Conservation (phyloP, 2,797 vertebrate species). For the Argentina silus region DNA sequence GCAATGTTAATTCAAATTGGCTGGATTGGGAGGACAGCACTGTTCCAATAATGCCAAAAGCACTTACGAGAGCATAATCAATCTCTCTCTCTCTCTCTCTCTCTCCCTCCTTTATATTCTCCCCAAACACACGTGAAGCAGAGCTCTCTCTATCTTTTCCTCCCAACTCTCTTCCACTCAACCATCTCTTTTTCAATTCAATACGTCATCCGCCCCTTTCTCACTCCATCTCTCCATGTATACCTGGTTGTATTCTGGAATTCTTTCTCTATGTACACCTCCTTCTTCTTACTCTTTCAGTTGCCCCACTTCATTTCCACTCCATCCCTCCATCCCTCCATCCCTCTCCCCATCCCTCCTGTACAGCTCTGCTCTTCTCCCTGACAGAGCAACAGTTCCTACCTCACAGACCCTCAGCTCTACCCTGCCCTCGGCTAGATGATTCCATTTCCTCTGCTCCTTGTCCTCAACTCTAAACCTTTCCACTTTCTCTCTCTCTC, state of each 20-base stretch:
- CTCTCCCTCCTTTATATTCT: slow-evolving; percentile 53
- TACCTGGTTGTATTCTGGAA: slow-evolving; percentile 21
- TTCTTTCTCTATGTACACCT: neutral
- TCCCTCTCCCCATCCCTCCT: slow-evolving; percentile 19
- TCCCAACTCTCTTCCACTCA: slow-evolving; percentile 37
- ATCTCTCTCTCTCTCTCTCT: slow-evolving; percentile 59
- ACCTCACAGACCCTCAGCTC: slow-evolving; percentile 17
- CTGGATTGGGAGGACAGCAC: slow-evolving; percentile 67
- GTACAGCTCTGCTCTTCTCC: slow-evolving; percentile 32
- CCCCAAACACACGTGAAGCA: slow-evolving; percentile 51
- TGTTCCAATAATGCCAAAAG: slow-evolving; percentile 76
- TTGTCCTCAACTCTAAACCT: slow-evolving; percentile 31
- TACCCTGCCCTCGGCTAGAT: neutral
- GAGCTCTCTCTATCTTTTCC: slow-evolving; percentile 50
- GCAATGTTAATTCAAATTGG: slow-evolving; percentile 75
- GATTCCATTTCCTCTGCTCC: slow-evolving; percentile 32
- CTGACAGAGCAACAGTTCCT: slow-evolving; percentile 36
- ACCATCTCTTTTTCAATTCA: slow-evolving; percentile 9
- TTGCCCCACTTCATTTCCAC: slow-evolving; percentile 16
- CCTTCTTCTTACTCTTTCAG: slow-evolving; percentile 3
- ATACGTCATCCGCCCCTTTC: slow-evolving; percentile 19
- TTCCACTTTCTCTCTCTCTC: neutral
- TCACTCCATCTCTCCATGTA: slow-evolving; percentile 30
- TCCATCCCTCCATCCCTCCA: slow-evolving; percentile 22
- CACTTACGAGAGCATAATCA: slow-evolving; percentile 79